A percentile compares a stretch with the other conserved stretches of the same genome.
Evolutionary conservation across 2,797 vertebrate species (phyloP).

Genomic region (Sebastes minor): DNA sequence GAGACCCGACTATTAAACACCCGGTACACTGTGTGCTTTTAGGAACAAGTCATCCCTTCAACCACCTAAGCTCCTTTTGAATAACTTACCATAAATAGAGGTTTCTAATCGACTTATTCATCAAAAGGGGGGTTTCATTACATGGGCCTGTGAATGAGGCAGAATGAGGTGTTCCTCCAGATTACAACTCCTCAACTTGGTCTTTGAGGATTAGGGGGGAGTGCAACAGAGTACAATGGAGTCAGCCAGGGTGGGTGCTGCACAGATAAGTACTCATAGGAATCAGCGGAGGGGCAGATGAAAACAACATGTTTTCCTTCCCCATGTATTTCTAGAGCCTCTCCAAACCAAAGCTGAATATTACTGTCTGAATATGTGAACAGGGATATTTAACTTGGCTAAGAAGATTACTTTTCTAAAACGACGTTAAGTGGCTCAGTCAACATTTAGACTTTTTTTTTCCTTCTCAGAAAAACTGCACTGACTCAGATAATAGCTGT

Average conservation of each 20-base stretch:
- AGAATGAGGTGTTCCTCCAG: constrained; percentile 76
- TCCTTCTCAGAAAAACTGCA: constrained; percentile 65
- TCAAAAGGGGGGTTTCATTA: constrained; percentile 69
- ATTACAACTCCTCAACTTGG: constrained; percentile 73
- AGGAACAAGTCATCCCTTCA: constrained; percentile 63
- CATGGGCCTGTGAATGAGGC: constrained; percentile 59
- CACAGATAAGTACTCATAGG: constrained; percentile 58
- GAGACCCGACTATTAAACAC: constrained; percentile 57
- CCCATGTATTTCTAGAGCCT: constrained; percentile 56
- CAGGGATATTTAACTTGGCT: constrained; percentile 78
- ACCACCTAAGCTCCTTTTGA: constrained; percentile 64
- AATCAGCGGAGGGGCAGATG: constrained; percentile 59
- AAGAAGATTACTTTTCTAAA: constrained; percentile 75
- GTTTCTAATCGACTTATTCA: constrained; percentile 74
- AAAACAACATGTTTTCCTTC: constrained; percentile 73
- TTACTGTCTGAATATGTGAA: constrained; percentile 71
- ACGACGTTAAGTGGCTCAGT: constrained; percentile 75
- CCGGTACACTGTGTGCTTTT: constrained; percentile 76
- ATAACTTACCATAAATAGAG: constrained; percentile 81
- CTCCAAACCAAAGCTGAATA: constrained; percentile 59
- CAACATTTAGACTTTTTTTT: constrained; percentile 70
- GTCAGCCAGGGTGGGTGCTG: constrained; percentile 65
- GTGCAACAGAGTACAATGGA: constrained; percentile 68
- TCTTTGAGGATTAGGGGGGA: constrained; percentile 69
- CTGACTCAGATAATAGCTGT: constrained; percentile 75